Conservation (phyloP, 2,797 vertebrate species). For the Chaetophractus vellerosus region DNA sequence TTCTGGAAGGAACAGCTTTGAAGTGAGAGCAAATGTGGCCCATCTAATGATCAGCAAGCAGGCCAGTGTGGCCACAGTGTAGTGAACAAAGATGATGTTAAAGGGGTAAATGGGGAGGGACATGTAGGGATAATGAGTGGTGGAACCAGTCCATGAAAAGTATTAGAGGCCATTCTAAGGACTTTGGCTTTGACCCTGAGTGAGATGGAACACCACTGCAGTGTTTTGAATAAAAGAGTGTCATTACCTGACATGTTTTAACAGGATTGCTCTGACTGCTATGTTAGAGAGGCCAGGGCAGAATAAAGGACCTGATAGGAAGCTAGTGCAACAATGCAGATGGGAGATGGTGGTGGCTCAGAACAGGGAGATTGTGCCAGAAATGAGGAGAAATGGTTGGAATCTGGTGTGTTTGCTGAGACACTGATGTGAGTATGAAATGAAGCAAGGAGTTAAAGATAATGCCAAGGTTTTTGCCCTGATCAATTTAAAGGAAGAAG, state of each 20-base stretch:
- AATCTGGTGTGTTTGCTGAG: background rate
- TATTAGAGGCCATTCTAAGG: background rate
- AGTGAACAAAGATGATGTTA: background rate
- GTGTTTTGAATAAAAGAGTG: background rate
- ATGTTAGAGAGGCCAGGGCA: background rate
- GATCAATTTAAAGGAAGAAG: background rate
- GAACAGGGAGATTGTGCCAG: too few species aligned
- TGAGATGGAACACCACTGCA: background rate
- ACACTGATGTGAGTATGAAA: background rate
- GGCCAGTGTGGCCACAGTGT: background rate
- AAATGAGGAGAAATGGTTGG: background rate
- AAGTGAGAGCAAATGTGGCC: background rate
- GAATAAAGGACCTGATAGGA: background rate
- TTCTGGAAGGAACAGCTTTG: background rate
- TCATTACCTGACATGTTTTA: background rate
- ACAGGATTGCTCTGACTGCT: background rate
- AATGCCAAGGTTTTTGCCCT: background rate
- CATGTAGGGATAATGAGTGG: too few species aligned
- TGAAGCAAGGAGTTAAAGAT: background rate
- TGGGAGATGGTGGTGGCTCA: background rate
- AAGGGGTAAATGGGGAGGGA: background rate
- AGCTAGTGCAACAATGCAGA: background rate
- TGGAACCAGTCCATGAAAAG: background rate
- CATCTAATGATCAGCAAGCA: background rate
- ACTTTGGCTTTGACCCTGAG: background rate